Evolutionary conservation across 2,888 invertebrate genomes (phyloP).

Genomic region (Selenia dentaria): DNA sequence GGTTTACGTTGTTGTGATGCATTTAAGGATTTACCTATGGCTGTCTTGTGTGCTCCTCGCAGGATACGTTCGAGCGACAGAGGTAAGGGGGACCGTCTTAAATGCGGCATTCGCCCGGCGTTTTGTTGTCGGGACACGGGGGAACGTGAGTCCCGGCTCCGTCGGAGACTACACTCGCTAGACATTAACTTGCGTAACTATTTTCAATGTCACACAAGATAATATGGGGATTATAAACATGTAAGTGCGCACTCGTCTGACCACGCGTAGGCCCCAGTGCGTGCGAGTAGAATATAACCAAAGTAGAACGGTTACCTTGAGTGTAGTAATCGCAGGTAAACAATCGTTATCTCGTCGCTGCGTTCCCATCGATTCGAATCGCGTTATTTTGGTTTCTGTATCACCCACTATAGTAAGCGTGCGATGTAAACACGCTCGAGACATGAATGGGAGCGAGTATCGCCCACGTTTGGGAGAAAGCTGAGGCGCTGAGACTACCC

Average conservation of each 20-base stretch:
- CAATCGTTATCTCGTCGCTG: conserved; percentile 64
- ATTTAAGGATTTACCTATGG: conserved; percentile 91
- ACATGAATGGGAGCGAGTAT: conserved; percentile 63
- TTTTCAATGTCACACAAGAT: conserved; percentile 76
- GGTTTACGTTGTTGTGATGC: conserved; percentile 86
- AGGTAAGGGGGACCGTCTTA: conserved; percentile 87
- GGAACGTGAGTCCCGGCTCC: conserved; percentile 41
- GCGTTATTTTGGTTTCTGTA: conserved; percentile 57
- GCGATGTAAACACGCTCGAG: conserved; percentile 57
- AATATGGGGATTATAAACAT: conserved; percentile 35
- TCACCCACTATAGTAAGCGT: conserved; percentile 35
- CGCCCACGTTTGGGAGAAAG: conserved; percentile 78
- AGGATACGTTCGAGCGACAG: conserved; percentile 90
- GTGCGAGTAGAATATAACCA: conserved; percentile 42
- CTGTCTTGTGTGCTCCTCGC: conserved; percentile 89
- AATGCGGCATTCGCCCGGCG: conserved; percentile 75
- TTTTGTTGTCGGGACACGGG: conserved; percentile 62
- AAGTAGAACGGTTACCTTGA: conserved; percentile 66
- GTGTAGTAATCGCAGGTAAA: conserved; percentile 73
- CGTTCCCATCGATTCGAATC: conserved; percentile 62
- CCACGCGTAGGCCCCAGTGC: conserved; percentile 37
- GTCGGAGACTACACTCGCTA: conserved; percentile 41
- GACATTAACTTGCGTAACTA: conserved; percentile 70
- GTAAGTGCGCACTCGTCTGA: conserved; percentile 30
- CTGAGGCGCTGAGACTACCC: conserved; percentile 44